These are phyloP conservation scores for Entelurus aequoreus DNA, from an alignment of 2,113 vertebrate species.

Conservation along the genomic window DNA sequence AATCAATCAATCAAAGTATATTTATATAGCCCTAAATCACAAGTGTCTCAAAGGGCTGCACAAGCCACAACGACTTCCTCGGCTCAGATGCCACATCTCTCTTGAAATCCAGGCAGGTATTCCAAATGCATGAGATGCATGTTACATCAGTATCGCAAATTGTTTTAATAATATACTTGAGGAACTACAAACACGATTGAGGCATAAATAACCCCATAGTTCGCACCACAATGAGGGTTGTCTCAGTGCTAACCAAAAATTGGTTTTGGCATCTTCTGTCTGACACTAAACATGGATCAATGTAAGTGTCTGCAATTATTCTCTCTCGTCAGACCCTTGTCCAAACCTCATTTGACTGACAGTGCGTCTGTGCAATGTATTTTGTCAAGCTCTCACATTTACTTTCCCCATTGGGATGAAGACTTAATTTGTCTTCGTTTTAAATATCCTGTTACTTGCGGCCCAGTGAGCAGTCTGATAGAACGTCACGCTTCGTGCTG, in stretches of 20 bases:
- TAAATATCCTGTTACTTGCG: background rate
- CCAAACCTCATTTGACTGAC: background rate
- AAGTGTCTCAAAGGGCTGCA: no score
- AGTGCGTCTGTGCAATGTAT: background rate
- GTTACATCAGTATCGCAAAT: no score
- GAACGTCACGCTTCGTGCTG: conserved; percentile 1
- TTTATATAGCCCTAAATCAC: no score
- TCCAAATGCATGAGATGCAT: no score
- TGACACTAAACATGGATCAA: conserved; percentile 3
- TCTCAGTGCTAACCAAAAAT: background rate
- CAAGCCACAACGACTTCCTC: no score
- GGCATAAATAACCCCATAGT: background rate
- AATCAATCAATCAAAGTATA: no score
- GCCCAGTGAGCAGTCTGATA: conserved; percentile 1
- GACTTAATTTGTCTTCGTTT: conserved; percentile 1
- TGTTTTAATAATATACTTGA: no score
- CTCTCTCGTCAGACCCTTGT: background rate
- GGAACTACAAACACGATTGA: no score
- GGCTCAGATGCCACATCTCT: no score
- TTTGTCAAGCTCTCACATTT: background rate
- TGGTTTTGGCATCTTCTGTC: background rate
- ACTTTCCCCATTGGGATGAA: background rate
- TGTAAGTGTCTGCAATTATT: background rate
- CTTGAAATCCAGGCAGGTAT: no score
- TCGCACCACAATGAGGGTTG: background rate